phyloP scores from a whole-genome alignment of 1,140 invertebrate species.

The Papilio polytes region DNA sequence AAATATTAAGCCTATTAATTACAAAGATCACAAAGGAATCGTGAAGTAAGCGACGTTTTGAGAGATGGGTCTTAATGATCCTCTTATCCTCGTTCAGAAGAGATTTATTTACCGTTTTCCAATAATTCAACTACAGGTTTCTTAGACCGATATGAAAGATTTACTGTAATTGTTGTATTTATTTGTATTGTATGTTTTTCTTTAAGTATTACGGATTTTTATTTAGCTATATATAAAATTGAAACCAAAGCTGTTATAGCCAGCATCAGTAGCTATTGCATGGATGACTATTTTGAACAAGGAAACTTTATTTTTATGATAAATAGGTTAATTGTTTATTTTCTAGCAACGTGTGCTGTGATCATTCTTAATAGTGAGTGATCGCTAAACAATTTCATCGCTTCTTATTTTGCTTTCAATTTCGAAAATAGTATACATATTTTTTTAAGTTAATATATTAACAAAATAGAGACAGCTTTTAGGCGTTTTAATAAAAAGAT shows the following conservation, averaged over 20 bases:
- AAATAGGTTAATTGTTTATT: too few relatives aligned
- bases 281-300: too few relatives aligned
- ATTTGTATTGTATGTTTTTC: background rate
- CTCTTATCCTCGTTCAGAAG: constrained; percentile 58
- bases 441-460: background rate
- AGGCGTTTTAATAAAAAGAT: constrained; percentile 10
- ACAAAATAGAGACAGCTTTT: background rate
- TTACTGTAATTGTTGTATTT: background rate
- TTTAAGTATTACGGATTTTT: background rate
- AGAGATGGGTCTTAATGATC: constrained; percentile 65
- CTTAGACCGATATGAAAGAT: background rate
- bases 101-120: constrained; percentile 52
- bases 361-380: too few relatives aligned
- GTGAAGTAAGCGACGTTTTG: constrained; percentile 58
- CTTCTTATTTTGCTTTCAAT: too few relatives aligned
- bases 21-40: constrained; percentile 65
- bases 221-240: too few relatives aligned
- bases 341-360: too few relatives aligned
- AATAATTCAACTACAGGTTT: constrained; percentile 12
- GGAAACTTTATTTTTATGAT: too few relatives aligned
- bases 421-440: background rate
- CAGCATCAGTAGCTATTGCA: too few relatives aligned
- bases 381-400: too few relatives aligned
- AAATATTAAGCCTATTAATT: constrained; percentile 60
- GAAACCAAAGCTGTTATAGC: too few relatives aligned